Percentiles rank a stretch among this genome's conserved stretches.
phyloP scores from a whole-genome alignment of 2,113 vertebrate genomes.

The Opisthocomus hoazin region DNA sequence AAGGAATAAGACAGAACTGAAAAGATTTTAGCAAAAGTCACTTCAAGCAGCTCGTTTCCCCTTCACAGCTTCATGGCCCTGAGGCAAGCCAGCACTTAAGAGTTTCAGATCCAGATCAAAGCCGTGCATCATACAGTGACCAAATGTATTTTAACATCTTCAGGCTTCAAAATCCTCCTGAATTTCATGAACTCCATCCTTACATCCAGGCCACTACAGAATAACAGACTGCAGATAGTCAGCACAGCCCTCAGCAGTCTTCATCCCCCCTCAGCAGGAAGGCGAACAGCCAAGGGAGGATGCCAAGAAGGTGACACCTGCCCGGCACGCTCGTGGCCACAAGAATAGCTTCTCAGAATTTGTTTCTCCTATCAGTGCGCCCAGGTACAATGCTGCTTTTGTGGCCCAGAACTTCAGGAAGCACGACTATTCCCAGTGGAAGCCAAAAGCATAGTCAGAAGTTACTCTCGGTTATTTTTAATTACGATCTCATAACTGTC shows the following conservation, averaged over 20 bases:
- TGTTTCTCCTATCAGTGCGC: background rate
- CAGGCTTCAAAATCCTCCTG: background rate
- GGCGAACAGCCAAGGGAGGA: background rate
- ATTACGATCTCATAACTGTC: background rate
- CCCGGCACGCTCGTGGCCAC: rapidly evolving
- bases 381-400: background rate
- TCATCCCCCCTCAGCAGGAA: background rate
- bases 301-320: background rate
- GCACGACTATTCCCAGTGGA: rapidly evolving
- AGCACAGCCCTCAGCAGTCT: background rate
- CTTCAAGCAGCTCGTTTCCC: background rate
- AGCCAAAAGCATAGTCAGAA: background rate
- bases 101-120: background rate
- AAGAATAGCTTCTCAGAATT: background rate
- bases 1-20: background rate
- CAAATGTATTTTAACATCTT: background rate
- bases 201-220: background rate
- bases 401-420: background rate
- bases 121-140: background rate
- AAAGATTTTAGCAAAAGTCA: background rate
- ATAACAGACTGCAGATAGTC: background rate
- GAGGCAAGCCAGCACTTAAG: background rate
- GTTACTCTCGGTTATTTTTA: background rate
- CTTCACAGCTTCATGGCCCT: background rate
- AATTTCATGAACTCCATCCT: background rate